Base-by-base conservation (phyloP, 2,797 vertebrate species). In the Enteromius anoplus region DNA sequence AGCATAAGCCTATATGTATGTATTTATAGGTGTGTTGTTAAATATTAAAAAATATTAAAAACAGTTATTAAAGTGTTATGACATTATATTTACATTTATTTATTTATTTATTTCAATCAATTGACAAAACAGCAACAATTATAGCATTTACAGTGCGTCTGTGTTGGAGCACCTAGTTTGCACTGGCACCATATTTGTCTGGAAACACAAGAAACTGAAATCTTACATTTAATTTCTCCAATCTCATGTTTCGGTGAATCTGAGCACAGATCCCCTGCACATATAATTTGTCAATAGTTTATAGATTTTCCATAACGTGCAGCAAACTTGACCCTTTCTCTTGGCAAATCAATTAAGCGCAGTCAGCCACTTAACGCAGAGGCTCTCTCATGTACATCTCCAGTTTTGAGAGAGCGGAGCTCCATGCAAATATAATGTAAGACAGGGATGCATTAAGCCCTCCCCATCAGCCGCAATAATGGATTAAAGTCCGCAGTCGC, bases 401-500 rank as follows among this genome's bases (percentile, higher is more conserved):
- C 92, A 86, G 70, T 60, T 62, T 37, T 34, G 69, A 86, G 69
- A 86, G 83, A 84, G 86, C 45, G 32, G 78, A 64, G 49, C 81
- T 75, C 91, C 91, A 94, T 89, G 84, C 84, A 92, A 93, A 94
- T 93, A 94, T 87, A 89, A 93, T 93, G 90, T 93, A 91, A 89
- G 51, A 85, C 83, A 87, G 94, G 95, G 93, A 90, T 96, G 94
- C 96, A 97, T 96, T 97, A 96, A 97, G 95, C 91, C 95, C 88
- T 92, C 91, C 93, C 95, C 95, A 95, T 93, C 94, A 89, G 94
- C 92, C 93, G 92, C 91, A 95, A 88, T 95, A 92, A 96, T 96
- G 95, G 96, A 98, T 97, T 96, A 97, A 97, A 96, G 95, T 95
- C 96, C 77, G 84, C 95, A 90, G 91, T 93, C 93, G 93, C 94